Percentiles rank a stretch among this genome's conserved stretches.
phyloP scores from a whole-genome alignment of 2,797 vertebrate genomes.

The Borostomias antarcticus region DNA sequence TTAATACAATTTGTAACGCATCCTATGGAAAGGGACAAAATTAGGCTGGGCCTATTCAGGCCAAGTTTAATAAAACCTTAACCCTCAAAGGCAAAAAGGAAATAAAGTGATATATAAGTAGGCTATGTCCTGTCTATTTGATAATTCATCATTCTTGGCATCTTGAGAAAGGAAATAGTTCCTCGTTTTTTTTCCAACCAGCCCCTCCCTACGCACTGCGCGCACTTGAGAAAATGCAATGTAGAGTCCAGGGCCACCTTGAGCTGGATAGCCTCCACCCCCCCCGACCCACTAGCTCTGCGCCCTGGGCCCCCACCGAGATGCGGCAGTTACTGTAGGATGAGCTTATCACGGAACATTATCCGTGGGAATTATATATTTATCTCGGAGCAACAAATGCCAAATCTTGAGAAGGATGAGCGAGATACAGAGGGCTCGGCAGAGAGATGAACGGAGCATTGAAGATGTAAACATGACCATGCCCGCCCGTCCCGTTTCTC shows the following conservation, averaged over 20 bases:
- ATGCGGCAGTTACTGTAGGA: background rate
- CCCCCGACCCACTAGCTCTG: background rate
- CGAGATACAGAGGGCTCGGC: constrained; percentile 31
- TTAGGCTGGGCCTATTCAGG: no score
- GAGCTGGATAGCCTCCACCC: background rate
- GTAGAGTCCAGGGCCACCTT: constrained; percentile 40
- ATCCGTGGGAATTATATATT: background rate
- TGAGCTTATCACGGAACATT: background rate
- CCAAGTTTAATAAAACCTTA: no score
- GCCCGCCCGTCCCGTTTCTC: constrained; percentile 45
- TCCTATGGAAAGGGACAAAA: background rate
- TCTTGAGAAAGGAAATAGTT: background rate
- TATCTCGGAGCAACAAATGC: background rate
- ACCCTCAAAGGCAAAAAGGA: no score
- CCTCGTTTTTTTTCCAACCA: background rate
- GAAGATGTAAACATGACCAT: constrained; percentile 70
- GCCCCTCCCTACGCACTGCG: constrained; percentile 35
- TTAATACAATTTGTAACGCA: background rate
- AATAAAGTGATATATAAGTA: no score
- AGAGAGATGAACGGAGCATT: constrained; percentile 22
- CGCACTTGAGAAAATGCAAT: constrained; percentile 48
- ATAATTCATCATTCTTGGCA: background rate
- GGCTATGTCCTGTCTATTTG: background rate
- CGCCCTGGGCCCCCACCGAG: background rate
- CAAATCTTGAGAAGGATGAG: background rate